Conservation (phyloP, 1,140 invertebrate species). For the Bombus waltoni region DNA sequence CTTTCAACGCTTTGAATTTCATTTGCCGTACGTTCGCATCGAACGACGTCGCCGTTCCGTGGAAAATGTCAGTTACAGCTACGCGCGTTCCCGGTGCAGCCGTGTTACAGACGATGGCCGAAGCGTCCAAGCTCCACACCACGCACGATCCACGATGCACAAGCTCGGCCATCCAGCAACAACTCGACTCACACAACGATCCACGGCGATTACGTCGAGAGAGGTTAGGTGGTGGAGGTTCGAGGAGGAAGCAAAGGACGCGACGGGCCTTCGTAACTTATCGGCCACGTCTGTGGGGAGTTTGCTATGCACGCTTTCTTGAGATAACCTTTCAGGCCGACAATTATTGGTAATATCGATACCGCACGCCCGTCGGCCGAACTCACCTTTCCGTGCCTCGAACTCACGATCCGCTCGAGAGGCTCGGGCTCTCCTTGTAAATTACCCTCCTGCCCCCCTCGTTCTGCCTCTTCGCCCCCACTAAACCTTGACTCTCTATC, state of each 20-base stretch:
- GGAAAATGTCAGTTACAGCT: conserved; percentile 29
- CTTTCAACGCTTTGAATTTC: conserved; percentile 42
- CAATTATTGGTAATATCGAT: conserved; percentile 80
- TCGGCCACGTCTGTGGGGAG: conserved; percentile 69
- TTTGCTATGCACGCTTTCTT: conserved; percentile 74
- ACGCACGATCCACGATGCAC: not conserved
- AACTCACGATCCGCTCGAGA: conserved; percentile 71
- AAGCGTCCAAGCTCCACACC: not conserved
- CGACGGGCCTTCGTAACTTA: conserved; percentile 69
- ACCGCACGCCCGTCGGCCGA: conserved; percentile 71
- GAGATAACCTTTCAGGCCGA: conserved; percentile 78
- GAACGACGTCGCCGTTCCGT: not conserved
- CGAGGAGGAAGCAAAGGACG: conserved; percentile 42
- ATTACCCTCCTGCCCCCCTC: conserved; percentile 54
- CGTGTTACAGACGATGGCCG: not conserved
- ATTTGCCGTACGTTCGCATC: conserved; percentile 14
- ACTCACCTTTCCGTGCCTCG: conserved; percentile 67
- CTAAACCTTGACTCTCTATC: not conserved
- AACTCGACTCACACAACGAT: not conserved
- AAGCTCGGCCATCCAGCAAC: not conserved
- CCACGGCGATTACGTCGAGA: not conserved
- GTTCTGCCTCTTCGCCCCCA: conserved; percentile 38
- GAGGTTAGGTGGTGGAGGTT: not conserved
- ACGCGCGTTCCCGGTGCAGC: not conserved
- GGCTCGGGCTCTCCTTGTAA: conserved; percentile 67